Percentiles rank a stretch among this genome's conserved stretches.
Evolutionary conservation across 2,113 vertebrate genomes (phyloP).

Genomic region (Psettodes erumei): DNA sequence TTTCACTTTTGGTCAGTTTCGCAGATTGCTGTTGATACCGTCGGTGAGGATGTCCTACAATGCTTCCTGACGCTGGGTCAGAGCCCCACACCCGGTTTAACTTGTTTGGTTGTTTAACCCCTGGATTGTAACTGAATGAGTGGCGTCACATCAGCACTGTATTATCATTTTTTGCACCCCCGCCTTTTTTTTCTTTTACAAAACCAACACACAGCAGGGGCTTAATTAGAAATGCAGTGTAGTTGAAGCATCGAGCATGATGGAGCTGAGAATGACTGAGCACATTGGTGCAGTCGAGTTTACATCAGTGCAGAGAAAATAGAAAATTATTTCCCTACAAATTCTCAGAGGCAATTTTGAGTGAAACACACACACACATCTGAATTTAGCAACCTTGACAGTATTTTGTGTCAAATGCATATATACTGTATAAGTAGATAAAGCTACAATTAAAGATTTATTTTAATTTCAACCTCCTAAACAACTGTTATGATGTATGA

Average conservation of each 20-base stretch:
- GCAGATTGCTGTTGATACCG: slow-evolving; percentile 7
- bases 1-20: slow-evolving; percentile 3
- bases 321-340: slow-evolving; percentile 2
- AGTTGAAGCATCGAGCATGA: slow-evolving; percentile 67
- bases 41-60: not conserved
- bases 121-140: slow-evolving; percentile 51
- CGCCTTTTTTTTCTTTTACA: slow-evolving; percentile 18
- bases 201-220: slow-evolving; percentile 78
- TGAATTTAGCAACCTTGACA: slow-evolving; percentile 7
- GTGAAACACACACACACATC: not conserved
- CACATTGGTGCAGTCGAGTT: slow-evolving; percentile 38
- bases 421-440: not conserved
- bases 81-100: not conserved
- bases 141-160: slow-evolving; percentile 53
- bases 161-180: slow-evolving; percentile 44
- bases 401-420: slow-evolving; percentile 10
- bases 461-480: not conserved
- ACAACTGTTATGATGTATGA: slow-evolving; percentile 2
- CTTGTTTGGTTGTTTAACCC: slow-evolving; percentile 35
- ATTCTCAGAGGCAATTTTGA: slow-evolving; percentile 30
- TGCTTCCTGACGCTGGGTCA: slow-evolving; percentile 29
- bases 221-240: slow-evolving; percentile 79
- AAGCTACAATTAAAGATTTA: not conserved
- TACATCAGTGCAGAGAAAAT: slow-evolving; percentile 47
- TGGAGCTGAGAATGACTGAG: slow-evolving; percentile 54